Evolutionary conservation across 2,888 invertebrate species (phyloP).

Genomic region (Chloroclystis v-ata): DNA sequence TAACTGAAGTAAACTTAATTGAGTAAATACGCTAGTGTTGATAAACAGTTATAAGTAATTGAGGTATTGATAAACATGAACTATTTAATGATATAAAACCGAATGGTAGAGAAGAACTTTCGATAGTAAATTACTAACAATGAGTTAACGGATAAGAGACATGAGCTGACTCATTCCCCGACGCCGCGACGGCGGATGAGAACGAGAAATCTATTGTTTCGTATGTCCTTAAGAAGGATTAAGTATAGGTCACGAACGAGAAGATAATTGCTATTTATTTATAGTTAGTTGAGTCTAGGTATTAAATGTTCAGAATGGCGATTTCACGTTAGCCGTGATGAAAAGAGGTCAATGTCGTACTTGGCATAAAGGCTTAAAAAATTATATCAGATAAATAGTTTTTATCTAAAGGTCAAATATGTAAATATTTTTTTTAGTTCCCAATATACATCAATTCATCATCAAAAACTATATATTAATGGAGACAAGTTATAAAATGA

Average conservation of each 20-base stretch:
- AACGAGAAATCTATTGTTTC: conserved; percentile 68
- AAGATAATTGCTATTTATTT: background rate
- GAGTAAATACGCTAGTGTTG: too few species aligned
- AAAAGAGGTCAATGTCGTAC: background rate
- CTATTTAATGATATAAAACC: too few species aligned
- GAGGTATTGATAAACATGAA: too few species aligned
- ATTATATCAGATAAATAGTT: too few species aligned
- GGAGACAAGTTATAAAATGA: conserved; percentile 32
- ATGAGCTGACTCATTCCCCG: conserved; percentile 70
- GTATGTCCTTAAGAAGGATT: conserved; percentile 41
- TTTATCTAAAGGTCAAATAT: too few species aligned
- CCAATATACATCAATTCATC: too few species aligned
- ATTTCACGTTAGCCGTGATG: too few species aligned
- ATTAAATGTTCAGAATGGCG: too few species aligned
- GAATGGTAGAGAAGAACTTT: conserved; percentile 32
- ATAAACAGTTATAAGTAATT: too few species aligned
- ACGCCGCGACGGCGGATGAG: conserved; percentile 39
- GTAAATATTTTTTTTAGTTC: too few species aligned
- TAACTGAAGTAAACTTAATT: too few species aligned
- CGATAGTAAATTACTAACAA: conserved; percentile 49
- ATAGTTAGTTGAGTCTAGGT: background rate
- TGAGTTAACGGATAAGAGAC: conserved; percentile 68
- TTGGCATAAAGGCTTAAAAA: too few species aligned
- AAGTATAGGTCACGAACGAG: conserved; percentile 13
- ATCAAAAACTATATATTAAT: background rate